Evolutionary conservation across 2,888 invertebrate species (phyloP).

Genomic region (Chydorus sphaericus): DNA sequence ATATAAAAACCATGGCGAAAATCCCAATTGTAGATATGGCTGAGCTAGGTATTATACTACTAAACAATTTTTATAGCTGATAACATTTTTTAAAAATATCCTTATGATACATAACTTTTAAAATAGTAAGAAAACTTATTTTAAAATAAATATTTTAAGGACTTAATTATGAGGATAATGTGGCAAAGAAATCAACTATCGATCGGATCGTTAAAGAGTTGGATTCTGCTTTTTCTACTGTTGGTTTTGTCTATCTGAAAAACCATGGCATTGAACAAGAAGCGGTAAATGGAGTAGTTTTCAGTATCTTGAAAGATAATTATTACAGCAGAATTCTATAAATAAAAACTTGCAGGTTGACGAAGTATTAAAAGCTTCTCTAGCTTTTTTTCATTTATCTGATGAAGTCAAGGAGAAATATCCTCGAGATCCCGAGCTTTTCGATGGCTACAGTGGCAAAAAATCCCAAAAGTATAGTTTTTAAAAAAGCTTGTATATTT

Average conservation of each 20-base stretch:
- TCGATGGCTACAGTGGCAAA: not conserved
- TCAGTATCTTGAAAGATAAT: not conserved
- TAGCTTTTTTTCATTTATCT: slow-evolving; percentile 19
- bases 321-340: not conserved
- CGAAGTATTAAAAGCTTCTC: slow-evolving; percentile 18
- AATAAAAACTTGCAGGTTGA: slow-evolving; percentile 18
- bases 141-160: slow-evolving; percentile 9
- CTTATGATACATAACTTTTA: not conserved
- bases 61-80: no score
- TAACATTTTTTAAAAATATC: not conserved
- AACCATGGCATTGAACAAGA: slow-evolving; percentile 20
- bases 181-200: not conserved
- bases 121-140: not conserved
- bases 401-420: slow-evolving; percentile 17
- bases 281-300: slow-evolving; percentile 15
- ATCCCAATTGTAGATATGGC: slow-evolving; percentile 21
- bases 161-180: slow-evolving; percentile 10
- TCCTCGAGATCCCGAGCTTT: not conserved
- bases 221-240: slow-evolving; percentile 19
- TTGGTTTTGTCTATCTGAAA: slow-evolving; percentile 22
- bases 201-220: slow-evolving; percentile 17
- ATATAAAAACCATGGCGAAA: slow-evolving; percentile 16
- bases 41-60: slow-evolving; percentile 10
- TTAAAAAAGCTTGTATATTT: not conserved
- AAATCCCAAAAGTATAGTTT: slow-evolving; percentile 4